Evolutionary conservation across 2,113 vertebrate species (phyloP).

Genomic region (Candoia aspera): DNA sequence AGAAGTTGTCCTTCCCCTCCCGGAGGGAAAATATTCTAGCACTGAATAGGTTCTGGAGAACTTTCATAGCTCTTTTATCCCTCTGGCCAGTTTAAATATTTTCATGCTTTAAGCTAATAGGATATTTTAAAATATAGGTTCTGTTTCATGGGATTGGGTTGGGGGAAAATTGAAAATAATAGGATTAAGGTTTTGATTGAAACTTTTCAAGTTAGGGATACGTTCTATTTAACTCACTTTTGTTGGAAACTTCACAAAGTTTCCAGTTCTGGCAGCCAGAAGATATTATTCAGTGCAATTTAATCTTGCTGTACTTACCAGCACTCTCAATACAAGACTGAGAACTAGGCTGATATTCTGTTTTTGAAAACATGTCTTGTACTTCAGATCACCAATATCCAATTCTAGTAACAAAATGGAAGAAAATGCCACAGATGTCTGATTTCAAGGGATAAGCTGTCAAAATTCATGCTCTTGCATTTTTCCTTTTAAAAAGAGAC

Average conservation of each 20-base stretch:
- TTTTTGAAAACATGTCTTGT: background rate
- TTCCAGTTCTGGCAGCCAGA: background rate
- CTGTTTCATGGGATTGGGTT: background rate
- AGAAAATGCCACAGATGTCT: background rate
- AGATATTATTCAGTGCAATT: slow-evolving; percentile 11
- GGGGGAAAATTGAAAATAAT: slow-evolving; percentile 11
- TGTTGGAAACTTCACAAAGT: background rate
- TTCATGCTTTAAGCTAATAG: slow-evolving; percentile 21
- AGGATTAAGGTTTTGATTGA: slow-evolving; percentile 34
- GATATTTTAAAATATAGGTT: slow-evolving; percentile 22
- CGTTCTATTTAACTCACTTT: background rate
- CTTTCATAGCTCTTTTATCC: slow-evolving; percentile 18
- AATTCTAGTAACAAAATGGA: background rate
- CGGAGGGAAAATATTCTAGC: slow-evolving; percentile 17
- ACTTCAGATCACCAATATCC: background rate
- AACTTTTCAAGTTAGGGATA: background rate
- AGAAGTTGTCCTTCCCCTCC: too few relatives aligned
- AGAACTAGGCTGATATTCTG: background rate
- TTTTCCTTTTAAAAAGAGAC: background rate
- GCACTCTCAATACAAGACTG: background rate
- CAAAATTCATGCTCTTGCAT: background rate
- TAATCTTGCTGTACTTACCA: background rate
- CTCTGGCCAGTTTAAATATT: slow-evolving; percentile 31
- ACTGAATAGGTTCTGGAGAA: slow-evolving; percentile 35
- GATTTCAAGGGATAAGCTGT: background rate